Conservation (phyloP, 2,113 vertebrate genomes). For the Emydocephalus ijimae region DNA sequence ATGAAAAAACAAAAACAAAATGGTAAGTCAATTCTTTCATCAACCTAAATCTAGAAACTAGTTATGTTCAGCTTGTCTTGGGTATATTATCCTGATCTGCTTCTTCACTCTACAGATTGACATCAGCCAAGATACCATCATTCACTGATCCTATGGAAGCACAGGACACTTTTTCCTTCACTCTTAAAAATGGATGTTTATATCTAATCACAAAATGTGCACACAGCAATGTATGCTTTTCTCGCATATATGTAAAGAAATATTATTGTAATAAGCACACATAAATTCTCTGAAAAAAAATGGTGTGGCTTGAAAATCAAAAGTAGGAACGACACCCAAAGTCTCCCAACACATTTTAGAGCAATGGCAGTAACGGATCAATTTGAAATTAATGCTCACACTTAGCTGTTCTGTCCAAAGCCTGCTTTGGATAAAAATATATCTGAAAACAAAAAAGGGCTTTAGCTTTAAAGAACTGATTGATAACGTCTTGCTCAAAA, state of each 20-base stretch:
- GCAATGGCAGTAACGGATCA: background rate
- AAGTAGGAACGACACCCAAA: background rate
- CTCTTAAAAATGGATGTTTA: background rate
- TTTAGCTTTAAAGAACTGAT: background rate
- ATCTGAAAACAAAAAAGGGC: background rate
- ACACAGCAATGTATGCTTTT: background rate
- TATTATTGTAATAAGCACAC: background rate
- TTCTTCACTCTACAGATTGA: background rate
- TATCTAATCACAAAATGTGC: background rate
- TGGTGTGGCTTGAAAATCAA: background rate
- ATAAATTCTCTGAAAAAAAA: background rate
- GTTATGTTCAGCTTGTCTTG: background rate
- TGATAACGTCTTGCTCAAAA: background rate
- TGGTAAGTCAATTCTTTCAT: background rate
- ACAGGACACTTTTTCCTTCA: background rate
- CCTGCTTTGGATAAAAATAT: slow-evolving; percentile 3
- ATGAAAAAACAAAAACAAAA: background rate
- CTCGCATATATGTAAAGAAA: background rate
- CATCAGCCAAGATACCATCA: background rate
- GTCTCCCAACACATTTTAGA: background rate
- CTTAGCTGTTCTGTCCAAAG: background rate
- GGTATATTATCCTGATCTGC: background rate
- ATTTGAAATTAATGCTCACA: background rate
- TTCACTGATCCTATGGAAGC: background rate
- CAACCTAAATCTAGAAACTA: background rate